Evolutionary conservation across 2,113 vertebrate genomes (phyloP).

Genomic region (Talpa occidentalis): DNA sequence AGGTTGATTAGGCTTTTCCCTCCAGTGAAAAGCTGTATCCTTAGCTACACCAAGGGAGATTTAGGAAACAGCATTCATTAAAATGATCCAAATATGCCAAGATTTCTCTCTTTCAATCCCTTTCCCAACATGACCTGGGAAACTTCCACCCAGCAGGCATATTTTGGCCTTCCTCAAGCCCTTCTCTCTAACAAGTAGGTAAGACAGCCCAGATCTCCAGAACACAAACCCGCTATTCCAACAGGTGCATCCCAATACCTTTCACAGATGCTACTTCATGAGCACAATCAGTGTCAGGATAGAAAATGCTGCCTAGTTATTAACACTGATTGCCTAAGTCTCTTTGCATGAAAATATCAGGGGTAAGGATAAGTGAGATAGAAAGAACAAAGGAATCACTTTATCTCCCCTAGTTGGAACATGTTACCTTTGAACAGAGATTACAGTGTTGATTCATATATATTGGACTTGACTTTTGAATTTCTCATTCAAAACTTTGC

Average conservation of each 20-base stretch:
- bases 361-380: not conserved
- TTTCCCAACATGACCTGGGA: not conserved
- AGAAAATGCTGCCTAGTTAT: not conserved
- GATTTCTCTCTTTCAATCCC: not conserved
- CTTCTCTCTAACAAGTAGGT: not conserved
- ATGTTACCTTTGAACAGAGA: not conserved
- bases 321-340: not conserved
- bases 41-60: no score
- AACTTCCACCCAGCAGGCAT: not conserved
- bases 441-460: conserved; percentile 23
- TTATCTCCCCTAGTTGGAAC: not conserved
- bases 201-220: not conserved
- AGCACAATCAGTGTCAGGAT: not conserved
- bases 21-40: not conserved
- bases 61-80: conserved; percentile 49
- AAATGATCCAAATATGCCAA: not conserved
- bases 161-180: not conserved
- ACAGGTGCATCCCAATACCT: not conserved
- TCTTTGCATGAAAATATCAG: not conserved
- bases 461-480: not conserved
- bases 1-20: not conserved
- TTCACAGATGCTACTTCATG: not conserved
- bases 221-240: not conserved
- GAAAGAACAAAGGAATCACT: not conserved
- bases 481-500: conserved; percentile 17